Evolutionary conservation across 2,888 invertebrate species (phyloP), one percentile per base, ranked within the genome.

Genomic region (Ceramica pisi): DNA sequence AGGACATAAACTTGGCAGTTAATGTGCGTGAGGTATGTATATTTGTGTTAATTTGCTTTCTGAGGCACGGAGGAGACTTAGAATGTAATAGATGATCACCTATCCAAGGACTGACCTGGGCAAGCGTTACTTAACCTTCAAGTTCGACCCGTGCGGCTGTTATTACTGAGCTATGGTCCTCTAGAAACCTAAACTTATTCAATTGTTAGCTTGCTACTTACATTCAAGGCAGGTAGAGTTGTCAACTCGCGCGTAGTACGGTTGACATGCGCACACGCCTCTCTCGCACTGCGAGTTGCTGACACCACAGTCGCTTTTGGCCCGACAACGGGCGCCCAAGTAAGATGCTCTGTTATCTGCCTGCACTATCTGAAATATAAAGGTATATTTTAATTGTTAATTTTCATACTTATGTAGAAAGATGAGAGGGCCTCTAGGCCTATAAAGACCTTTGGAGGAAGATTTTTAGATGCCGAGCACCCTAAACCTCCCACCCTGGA

Each of bases 201-300:
- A 48, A 61, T 12, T 76, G 48, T 60, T 90, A 26, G 26, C 31
- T 55, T 9, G n/a, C 3, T 55, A 97, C 97, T 97, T 96, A 98
- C 98, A 98, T 96, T 98, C 98, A 86, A 98, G 96, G 94, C 98
- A 98, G 78, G 97, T 97, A 74, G 98, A 97, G 87, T 97, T 97
- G 94, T 98, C 98, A 91, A 97, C 97, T 90, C 97, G 97, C 48
- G 98, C 98, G 93, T 97, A 98, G 94, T 98, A 98, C 46, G 98
- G 97, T 92, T 97, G 97, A 93, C 98, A 98, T 73, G 97, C 97
- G 95, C 98, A 98, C 82, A 97, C 96, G 84, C 98, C 98, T 88
- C 96, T 94, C 82, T 96, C 93, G 92, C 98, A 98, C 78, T 96
- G 96, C 80, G 97, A 97, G 88, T 97, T 97, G 71, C 95, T 92